phyloP scores from a whole-genome alignment of 2,888 invertebrate genomes.

The Dicyrtoma fusca region DNA sequence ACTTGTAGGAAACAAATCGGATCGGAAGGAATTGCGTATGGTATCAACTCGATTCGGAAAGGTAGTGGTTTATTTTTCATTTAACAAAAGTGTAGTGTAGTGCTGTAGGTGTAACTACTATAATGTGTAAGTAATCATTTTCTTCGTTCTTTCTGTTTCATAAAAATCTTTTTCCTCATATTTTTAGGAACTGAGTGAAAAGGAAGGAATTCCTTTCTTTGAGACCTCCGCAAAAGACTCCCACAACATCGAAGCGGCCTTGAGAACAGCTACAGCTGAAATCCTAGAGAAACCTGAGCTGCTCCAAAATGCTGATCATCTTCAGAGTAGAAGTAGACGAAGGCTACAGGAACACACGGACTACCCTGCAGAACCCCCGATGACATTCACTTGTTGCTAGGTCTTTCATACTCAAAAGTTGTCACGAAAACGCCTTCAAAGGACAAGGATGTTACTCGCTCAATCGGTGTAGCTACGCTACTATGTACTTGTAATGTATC shows the following conservation, averaged over 20 bases:
- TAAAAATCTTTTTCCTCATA: neutral
- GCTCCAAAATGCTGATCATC: constrained; percentile 44
- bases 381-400: constrained; percentile 6
- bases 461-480: too few relatives aligned
- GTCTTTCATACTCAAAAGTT: too few relatives aligned
- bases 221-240: constrained; percentile 92
- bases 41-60: constrained; percentile 48
- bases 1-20: constrained; percentile 52
- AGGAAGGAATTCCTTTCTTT: constrained; percentile 72
- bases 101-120: too few relatives aligned
- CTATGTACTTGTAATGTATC: too few relatives aligned
- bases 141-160: too few relatives aligned
- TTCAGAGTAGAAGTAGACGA: constrained; percentile 17
- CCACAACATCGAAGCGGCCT: constrained; percentile 84
- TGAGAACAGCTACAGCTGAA: constrained; percentile 61
- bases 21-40: constrained; percentile 39
- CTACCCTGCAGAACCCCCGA: constrained; percentile 9
- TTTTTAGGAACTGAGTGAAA: constrained; percentile 32
- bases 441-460: too few relatives aligned
- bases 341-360: neutral
- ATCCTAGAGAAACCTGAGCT: constrained; percentile 52
- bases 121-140: too few relatives aligned
- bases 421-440: too few relatives aligned
- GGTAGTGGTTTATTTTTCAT: too few relatives aligned
- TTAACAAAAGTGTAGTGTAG: too few relatives aligned